Percentiles rank a stretch among this genome's conserved stretches.
These are phyloP conservation scores for Caenorhabditis afra DNA, from an alignment of 2,888 invertebrate genomes.

Conservation along the genomic window DNA sequence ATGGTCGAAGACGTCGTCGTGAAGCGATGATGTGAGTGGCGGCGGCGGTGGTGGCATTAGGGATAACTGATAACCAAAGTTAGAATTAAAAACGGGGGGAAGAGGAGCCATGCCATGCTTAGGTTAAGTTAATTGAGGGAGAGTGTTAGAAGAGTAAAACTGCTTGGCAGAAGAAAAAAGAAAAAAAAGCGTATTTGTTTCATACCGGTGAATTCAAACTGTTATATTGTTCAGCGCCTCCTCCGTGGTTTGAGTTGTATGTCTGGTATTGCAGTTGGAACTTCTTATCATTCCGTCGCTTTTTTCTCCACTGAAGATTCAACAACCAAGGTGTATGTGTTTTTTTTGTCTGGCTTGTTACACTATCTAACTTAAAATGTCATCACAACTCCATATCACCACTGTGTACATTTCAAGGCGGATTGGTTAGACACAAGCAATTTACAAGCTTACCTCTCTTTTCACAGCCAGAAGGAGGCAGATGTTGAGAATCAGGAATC, in stretches of 20 bases:
- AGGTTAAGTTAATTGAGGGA: slow-evolving; percentile 10
- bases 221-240: slow-evolving; percentile 71
- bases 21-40: slow-evolving; percentile 54
- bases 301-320: slow-evolving; percentile 71
- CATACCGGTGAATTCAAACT: slow-evolving; percentile 76
- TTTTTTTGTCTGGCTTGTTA: too few relatives aligned
- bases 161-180: not conserved
- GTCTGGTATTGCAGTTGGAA: slow-evolving; percentile 77
- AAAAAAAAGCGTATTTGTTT: slow-evolving; percentile 15
- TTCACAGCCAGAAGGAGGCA: slow-evolving; percentile 75
- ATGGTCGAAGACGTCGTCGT: slow-evolving; percentile 64
- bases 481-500: slow-evolving; percentile 77
- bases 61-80: slow-evolving; percentile 63
- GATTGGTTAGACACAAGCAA: too few relatives aligned
- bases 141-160: not conserved
- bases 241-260: slow-evolving; percentile 72
- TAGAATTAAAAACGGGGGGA: slow-evolving; percentile 32
- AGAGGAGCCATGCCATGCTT: slow-evolving; percentile 46
- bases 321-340: not conserved
- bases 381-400: slow-evolving; percentile 12
- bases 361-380: slow-evolving; percentile 6
- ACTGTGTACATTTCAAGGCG: slow-evolving; percentile 11
- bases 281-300: slow-evolving; percentile 72
- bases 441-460: slow-evolving; percentile 63
- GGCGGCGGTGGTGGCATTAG: slow-evolving; percentile 73